Percentiles rank a stretch among this genome's conserved stretches.
Evolutionary conservation across 2,797 vertebrate genomes (phyloP).

Genomic region (Malurus splendens): DNA sequence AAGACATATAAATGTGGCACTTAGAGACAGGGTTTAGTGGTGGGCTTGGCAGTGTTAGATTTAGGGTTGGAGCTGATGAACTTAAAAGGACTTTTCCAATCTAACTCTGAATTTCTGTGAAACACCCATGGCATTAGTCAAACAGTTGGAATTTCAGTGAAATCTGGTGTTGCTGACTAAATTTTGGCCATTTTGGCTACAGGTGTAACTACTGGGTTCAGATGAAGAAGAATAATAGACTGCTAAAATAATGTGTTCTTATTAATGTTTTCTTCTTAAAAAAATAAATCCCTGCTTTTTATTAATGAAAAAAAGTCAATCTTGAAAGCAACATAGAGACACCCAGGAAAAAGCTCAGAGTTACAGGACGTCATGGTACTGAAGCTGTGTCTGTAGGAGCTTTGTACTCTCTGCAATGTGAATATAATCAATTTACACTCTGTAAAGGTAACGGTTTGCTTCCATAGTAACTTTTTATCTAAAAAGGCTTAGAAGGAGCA

Average conservation of each 20-base stretch:
- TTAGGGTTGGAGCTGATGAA: neutral
- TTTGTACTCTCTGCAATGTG: constrained; percentile 7
- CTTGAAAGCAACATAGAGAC: neutral
- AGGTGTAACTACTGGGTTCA: neutral
- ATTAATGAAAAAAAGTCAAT: neutral
- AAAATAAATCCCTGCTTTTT: neutral
- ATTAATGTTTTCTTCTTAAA: neutral
- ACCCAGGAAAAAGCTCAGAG: neutral
- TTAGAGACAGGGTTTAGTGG: neutral
- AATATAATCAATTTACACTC: constrained; percentile 11
- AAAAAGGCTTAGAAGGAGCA: constrained; percentile 65
- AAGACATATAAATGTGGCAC: neutral
- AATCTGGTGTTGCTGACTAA: neutral
- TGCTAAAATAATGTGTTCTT: neutral
- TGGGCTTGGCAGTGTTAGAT: neutral
- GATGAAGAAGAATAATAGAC: neutral
- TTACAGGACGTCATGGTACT: neutral
- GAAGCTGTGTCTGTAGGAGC: neutral
- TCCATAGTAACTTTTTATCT: constrained; percentile 45
- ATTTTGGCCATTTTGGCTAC: neutral
- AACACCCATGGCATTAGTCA: neutral
- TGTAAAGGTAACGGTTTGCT: neutral
- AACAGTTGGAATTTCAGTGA: neutral
- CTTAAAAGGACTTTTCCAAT: neutral
- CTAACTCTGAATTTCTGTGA: neutral